phyloP scores from a whole-genome alignment of 2,888 invertebrate genomes.

The Drosophila percnosoma region DNA sequence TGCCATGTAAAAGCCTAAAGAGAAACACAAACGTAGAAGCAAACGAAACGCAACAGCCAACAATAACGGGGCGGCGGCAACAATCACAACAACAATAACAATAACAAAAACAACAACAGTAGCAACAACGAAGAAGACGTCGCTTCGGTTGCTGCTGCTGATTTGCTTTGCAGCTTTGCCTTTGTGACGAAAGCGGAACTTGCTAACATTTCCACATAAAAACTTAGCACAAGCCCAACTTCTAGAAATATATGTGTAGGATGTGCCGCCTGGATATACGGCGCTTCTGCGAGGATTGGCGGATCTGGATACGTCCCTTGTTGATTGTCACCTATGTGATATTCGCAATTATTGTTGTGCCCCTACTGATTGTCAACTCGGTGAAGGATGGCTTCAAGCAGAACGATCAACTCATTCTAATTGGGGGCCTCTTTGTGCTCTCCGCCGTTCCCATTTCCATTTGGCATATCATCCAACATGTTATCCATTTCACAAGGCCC shows the following conservation, averaged over 20 bases:
- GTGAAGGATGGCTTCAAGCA: conserved; percentile 91
- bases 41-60: conserved; percentile 38
- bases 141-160: conserved; percentile 25
- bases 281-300: conserved; percentile 87
- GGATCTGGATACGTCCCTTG: conserved; percentile 95
- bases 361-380: conserved; percentile 92
- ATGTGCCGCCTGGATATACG: conserved; percentile 80
- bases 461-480: conserved; percentile 97
- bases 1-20: conserved; percentile 36
- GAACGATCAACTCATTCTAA: conserved; percentile 92
- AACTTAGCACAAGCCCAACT: neutral
- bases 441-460: conserved; percentile 96
- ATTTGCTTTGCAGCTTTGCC: conserved; percentile 44
- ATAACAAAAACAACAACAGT: conserved; percentile 25
- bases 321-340: conserved; percentile 92
- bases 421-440: conserved; percentile 96
- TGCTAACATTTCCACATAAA: conserved; percentile 19
- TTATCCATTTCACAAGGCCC: conserved; percentile 96
- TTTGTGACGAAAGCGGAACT: conserved; percentile 59
- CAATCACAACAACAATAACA: conserved; percentile 41
- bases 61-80: conserved; percentile 67
- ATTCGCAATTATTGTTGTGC: conserved; percentile 93
- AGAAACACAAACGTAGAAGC: conserved; percentile 17
- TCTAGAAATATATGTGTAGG: conserved; percentile 11
- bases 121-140: conserved; percentile 25